Evolutionary conservation across 2,888 invertebrate genomes (phyloP).

Genomic region (Drosophila limbata): DNA sequence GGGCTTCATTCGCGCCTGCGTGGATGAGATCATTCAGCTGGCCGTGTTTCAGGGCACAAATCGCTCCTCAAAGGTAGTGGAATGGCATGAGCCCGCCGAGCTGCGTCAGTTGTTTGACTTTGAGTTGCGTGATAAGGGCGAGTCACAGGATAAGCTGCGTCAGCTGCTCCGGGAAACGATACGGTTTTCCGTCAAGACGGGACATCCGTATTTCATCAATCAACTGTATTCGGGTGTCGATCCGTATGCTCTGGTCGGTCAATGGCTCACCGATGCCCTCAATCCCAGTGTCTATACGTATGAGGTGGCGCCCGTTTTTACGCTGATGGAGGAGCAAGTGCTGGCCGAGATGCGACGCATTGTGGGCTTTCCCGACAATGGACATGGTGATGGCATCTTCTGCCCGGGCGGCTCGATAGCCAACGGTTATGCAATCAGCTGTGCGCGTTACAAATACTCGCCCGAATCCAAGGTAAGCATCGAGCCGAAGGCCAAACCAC

Average conservation of each 20-base stretch:
- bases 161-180: conserved; percentile 90
- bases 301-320: conserved; percentile 95
- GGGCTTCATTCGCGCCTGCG: conserved; percentile 89
- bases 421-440: conserved; percentile 96
- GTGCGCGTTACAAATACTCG: conserved; percentile 90
- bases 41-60: conserved; percentile 91
- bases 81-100: conserved; percentile 92
- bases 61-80: conserved; percentile 90
- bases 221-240: conserved; percentile 94
- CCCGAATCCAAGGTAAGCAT: conserved; percentile 90
- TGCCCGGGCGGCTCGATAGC: conserved; percentile 96
- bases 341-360: conserved; percentile 92
- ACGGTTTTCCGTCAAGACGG: conserved; percentile 95
- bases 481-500: conserved; percentile 46
- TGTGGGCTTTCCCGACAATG: conserved; percentile 91
- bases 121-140: conserved; percentile 87
- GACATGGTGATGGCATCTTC: conserved; percentile 93
- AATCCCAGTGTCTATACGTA: conserved; percentile 96
- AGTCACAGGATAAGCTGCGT: conserved; percentile 89
- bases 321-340: conserved; percentile 94
- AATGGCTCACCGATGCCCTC: conserved; percentile 93
- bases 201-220: conserved; percentile 95
- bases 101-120: conserved; percentile 89
- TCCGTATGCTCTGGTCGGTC: conserved; percentile 93
- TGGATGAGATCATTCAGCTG: conserved; percentile 90